Conservation (phyloP, 2,797 vertebrate species). For the Enteromius mattozi region DNA sequence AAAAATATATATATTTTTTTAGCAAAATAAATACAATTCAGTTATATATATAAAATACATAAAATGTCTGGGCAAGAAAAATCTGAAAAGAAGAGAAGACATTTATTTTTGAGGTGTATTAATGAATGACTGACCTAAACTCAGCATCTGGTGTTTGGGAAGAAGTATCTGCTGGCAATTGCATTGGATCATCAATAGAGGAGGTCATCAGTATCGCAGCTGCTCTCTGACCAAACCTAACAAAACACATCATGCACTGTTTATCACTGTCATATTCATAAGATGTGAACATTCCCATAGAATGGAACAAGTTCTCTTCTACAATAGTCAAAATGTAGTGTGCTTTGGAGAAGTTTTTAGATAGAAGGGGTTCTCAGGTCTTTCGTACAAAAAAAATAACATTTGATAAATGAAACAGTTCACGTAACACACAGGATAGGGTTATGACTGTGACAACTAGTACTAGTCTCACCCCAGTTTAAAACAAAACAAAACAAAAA, state of each 20-base stretch:
- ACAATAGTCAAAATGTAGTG: background rate
- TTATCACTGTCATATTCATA: background rate
- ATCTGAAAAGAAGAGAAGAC: background rate
- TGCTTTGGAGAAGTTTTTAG: background rate
- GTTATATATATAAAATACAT: too few species aligned
- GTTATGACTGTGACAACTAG: background rate
- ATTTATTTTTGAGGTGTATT: background rate
- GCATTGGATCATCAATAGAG: constrained; percentile 69
- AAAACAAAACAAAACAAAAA: background rate
- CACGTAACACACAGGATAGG: background rate
- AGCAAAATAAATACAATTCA: too few species aligned
- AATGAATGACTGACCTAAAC: constrained; percentile 69
- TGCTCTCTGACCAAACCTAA: constrained; percentile 76
- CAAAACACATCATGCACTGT: constrained; percentile 13
- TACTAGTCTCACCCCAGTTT: background rate
- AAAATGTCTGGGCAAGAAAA: background rate
- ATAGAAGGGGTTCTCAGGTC: background rate
- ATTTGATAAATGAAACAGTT: background rate
- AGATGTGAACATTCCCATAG: background rate
- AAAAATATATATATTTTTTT: too few species aligned
- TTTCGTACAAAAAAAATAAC: background rate
- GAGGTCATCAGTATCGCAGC: constrained; percentile 78
- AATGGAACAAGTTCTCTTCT: background rate
- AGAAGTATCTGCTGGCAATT: constrained; percentile 63
- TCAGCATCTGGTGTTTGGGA: constrained; percentile 67